Evolutionary conservation across 2,888 invertebrate genomes (phyloP).

Genomic region (Drosophila cyrtoloma): DNA sequence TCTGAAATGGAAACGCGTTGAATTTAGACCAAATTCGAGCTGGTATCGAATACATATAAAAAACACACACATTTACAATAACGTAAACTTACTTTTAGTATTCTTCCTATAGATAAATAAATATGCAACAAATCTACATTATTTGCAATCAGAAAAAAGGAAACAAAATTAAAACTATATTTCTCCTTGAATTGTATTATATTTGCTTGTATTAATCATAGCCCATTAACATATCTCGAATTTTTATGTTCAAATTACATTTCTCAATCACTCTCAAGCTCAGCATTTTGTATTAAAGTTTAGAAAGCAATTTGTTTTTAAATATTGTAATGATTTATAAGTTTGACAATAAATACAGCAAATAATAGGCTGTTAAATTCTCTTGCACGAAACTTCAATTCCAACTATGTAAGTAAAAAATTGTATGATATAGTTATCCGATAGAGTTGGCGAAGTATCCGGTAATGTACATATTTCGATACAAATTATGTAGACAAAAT

Average conservation of each 20-base stretch:
- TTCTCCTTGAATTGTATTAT: conserved; percentile 57
- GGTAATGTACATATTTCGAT: not conserved
- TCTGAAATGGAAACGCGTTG: conserved; percentile 71
- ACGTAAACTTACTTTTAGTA: conserved; percentile 23
- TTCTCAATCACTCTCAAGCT: conserved; percentile 38
- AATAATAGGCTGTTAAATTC: conserved; percentile 18
- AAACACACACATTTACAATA: conserved; percentile 12
- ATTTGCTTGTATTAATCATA: conserved; percentile 24
- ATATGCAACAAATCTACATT: conserved; percentile 17
- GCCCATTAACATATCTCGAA: conserved; percentile 37
- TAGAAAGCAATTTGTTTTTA: conserved; percentile 19
- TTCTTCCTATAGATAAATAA: conserved; percentile 16
- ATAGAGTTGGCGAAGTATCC: not conserved
- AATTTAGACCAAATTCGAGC: conserved; percentile 80
- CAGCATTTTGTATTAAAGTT: conserved; percentile 31
- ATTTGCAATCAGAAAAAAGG: conserved; percentile 11
- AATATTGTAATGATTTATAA: conserved; percentile 32
- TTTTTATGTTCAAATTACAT: conserved; percentile 26
- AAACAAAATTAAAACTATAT: conserved; percentile 12
- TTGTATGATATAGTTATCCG: not conserved
- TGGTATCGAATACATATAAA: conserved; percentile 78
- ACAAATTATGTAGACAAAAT: conserved; percentile 4
- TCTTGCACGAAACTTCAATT: not conserved
- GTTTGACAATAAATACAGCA: conserved; percentile 38
- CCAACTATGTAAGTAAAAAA: not conserved